Conservation (phyloP, 1,140 invertebrate genomes). For the Amphibalanus amphitrite region DNA sequence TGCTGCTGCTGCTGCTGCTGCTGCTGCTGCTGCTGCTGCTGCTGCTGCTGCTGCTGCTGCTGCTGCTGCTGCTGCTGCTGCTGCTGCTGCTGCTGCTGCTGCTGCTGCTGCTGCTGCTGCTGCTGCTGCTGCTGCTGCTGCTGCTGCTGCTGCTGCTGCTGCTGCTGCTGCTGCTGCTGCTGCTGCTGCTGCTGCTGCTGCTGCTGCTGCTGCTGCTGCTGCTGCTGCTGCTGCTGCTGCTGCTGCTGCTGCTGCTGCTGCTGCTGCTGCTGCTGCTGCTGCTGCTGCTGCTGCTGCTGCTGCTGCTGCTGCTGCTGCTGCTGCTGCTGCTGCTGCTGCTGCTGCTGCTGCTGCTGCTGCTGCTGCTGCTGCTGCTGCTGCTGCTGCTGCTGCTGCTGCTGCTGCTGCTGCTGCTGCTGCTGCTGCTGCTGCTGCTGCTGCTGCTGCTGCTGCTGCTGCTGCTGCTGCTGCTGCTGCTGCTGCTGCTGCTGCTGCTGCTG, state of each 20-base stretch:
- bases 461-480: slow-evolving; percentile 11
- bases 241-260: slow-evolving; percentile 11
- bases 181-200: slow-evolving; percentile 11
- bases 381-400: slow-evolving; percentile 12
- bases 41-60: slow-evolving; percentile 10
- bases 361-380: slow-evolving; percentile 11
- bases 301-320: slow-evolving; percentile 9
- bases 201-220: slow-evolving; percentile 10
- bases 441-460: slow-evolving; percentile 11
- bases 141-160: slow-evolving; percentile 12
- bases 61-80: slow-evolving; percentile 11
- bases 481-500: slow-evolving; percentile 10
- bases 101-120: slow-evolving; percentile 10
- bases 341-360: slow-evolving; percentile 10
- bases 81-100: slow-evolving; percentile 11
- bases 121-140: slow-evolving; percentile 12
- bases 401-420: slow-evolving; percentile 10
- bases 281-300: slow-evolving; percentile 10
- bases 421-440: slow-evolving; percentile 11
- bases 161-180: slow-evolving; percentile 11
- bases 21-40: slow-evolving; percentile 12
- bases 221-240: slow-evolving; percentile 11
- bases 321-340: slow-evolving; percentile 9
- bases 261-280: slow-evolving; percentile 12
- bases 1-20: slow-evolving; percentile 13